A percentile compares a stretch with the other conserved stretches of the same genome.
phyloP scores from a whole-genome alignment of 1,140 invertebrate species.

The Drosophila erecta region DNA sequence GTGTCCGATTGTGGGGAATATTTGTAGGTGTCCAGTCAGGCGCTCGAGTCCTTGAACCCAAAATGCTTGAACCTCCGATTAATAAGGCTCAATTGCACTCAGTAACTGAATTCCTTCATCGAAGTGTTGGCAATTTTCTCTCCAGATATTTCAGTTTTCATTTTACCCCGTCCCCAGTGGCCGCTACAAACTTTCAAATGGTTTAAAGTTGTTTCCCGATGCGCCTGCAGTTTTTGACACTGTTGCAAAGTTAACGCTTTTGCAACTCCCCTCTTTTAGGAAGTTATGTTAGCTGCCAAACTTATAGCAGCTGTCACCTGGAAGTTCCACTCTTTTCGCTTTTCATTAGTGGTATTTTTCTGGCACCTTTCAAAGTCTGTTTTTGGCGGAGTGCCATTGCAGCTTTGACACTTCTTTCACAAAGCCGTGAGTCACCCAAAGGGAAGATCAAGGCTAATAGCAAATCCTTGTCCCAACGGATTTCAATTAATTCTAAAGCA shows the following conservation, averaged over 20 bases:
- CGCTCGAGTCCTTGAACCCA: not conserved
- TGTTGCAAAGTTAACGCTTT: slow-evolving; percentile 41
- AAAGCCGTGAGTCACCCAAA: not conserved
- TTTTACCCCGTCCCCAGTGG: not conserved
- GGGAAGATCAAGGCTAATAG: not conserved
- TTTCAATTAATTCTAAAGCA: slow-evolving; percentile 13
- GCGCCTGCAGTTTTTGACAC: slow-evolving; percentile 49
- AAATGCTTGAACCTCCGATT: slow-evolving; percentile 8
- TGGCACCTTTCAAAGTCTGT: not conserved
- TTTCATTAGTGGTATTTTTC: slow-evolving; percentile 3
- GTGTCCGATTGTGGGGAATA: not conserved
- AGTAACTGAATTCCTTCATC: not conserved
- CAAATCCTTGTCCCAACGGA: not conserved
- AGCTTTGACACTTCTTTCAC: not conserved
- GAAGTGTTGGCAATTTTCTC: too few relatives aligned
- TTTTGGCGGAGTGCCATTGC: not conserved
- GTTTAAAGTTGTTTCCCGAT: slow-evolving; percentile 17
- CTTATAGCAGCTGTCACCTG: slow-evolving; percentile 36
- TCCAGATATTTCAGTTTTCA: not conserved
- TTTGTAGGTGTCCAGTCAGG: slow-evolving; percentile 4
- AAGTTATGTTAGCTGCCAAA: slow-evolving; percentile 25
- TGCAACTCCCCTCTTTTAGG: not conserved
- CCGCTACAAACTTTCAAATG: slow-evolving; percentile 35
- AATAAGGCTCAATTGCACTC: slow-evolving; percentile 23
- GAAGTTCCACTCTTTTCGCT: slow-evolving; percentile 1